Percentiles rank a stretch among this genome's conserved stretches.
phyloP scores from a whole-genome alignment of 1,140 invertebrate species.

The Trichonephila clavipes region DNA sequence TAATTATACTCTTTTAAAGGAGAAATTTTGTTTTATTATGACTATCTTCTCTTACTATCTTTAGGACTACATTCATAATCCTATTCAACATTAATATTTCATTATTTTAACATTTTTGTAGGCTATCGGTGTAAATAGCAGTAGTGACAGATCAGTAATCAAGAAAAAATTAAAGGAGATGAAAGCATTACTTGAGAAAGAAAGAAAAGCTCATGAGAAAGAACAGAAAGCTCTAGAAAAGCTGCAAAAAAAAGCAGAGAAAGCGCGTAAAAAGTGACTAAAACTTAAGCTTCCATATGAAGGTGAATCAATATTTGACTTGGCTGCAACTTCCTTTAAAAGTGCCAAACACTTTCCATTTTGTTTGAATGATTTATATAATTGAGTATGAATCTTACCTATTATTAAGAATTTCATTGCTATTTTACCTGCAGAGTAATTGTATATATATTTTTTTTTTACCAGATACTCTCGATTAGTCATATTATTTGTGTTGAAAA shows the following conservation, averaged over 20 bases:
- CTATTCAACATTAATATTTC: too few relatives aligned
- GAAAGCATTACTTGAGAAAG: conserved; percentile 86
- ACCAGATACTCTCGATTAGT: conserved; percentile 18
- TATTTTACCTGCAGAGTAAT: conserved; percentile 30
- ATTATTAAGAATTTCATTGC: conserved; percentile 28
- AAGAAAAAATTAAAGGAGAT: conserved; percentile 95
- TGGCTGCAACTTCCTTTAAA: conserved; percentile 60
- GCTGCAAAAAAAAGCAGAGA: conserved; percentile 89
- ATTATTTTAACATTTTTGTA: background rate
- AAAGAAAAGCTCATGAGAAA: conserved; percentile 87
- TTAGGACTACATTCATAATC: too few relatives aligned
- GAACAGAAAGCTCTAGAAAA: conserved; percentile 90
- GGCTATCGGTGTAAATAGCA: conserved; percentile 87
- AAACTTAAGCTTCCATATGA: background rate
- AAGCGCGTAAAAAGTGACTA: conserved; percentile 85
- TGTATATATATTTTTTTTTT: conserved; percentile 4
- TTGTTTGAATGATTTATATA: conserved; percentile 40
- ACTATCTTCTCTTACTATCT: too few relatives aligned
- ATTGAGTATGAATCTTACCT: conserved; percentile 2
- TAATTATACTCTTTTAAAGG: too few relatives aligned
- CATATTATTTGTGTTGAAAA: background rate
- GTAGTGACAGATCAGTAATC: conserved; percentile 88
- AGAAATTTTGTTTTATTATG: too few relatives aligned
- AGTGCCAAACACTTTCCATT: conserved; percentile 67
- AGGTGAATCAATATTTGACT: background rate